Percentiles rank a stretch among this genome's conserved stretches.
phyloP scores from a whole-genome alignment of 2,113 vertebrate species.

The Lampris megalopsis region DNA sequence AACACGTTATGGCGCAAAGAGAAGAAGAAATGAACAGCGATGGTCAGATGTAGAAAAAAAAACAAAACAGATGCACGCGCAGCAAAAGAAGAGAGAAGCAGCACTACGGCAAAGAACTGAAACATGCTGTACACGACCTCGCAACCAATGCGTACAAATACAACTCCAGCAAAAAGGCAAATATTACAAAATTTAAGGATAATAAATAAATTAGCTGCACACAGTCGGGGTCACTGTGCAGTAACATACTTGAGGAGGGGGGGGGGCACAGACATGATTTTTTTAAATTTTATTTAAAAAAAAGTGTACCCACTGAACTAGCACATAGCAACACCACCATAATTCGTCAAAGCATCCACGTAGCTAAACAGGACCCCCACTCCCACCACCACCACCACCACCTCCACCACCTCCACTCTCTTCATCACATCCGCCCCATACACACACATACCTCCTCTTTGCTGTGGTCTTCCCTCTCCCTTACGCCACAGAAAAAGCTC shows the following conservation, averaged over 20 bases:
- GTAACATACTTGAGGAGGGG: conserved; percentile 53
- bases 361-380: conserved; percentile 58
- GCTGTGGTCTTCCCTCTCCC: conserved; percentile 32
- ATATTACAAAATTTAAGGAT: conserved; percentile 80
- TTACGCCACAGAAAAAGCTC: background rate
- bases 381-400: conserved; percentile 12
- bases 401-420: background rate
- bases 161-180: conserved; percentile 82
- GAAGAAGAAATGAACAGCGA: conserved; percentile 72
- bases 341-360: conserved; percentile 79
- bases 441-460: conserved; percentile 13
- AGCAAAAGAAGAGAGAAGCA: conserved; percentile 72
- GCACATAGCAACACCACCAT: conserved; percentile 80
- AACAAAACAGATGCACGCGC: conserved; percentile 60
- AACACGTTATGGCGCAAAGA: conserved; percentile 77
- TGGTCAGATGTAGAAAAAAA: conserved; percentile 75
- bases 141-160: conserved; percentile 81
- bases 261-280: conserved; percentile 1
- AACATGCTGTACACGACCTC: conserved; percentile 85
- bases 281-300: conserved; percentile 57
- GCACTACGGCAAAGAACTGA: conserved; percentile 80
- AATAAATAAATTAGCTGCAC: conserved; percentile 85
- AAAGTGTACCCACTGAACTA: conserved; percentile 76
- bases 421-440: background rate
- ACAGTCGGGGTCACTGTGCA: conserved; percentile 69